Base-by-base conservation (phyloP, 2,888 invertebrate species). In the Morpho achilles region DNA sequence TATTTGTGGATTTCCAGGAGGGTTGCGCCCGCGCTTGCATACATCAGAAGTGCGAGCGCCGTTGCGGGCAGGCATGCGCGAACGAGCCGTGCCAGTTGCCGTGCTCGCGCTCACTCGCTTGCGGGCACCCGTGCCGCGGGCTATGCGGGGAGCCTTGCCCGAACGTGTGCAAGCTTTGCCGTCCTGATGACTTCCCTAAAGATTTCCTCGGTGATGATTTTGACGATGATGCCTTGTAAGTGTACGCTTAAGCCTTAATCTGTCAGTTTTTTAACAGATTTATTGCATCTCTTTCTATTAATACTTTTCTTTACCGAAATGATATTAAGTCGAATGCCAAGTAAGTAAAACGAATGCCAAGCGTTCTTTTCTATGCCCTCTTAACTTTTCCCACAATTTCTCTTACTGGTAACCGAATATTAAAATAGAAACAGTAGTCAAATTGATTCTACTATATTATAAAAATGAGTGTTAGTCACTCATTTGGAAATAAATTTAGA, bases 131-230 rank as follows among this genome's bases (percentile, higher is more conserved):
- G n/a, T 94, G 95, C 79, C 88, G 93, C 72, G 94, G 95, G 9
- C 89, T 94, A 53, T 95, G 95, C 81, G 94, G 94, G n/a, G 95
- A 95, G 76, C 87, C 87, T 8, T 95, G 95, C 76, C 94, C 94
- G 10, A 76, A 76, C 42, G 69, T 92, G 54, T 95, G 95, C 80
- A 77, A 86, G 39, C 51, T 73, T 10, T 95, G 95, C 80, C 69
- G 91, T 61, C 82, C 85, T n/a, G 90, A 89, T 7, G 68, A 80
- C 61, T 86, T 92, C 71, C 87, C 88, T 44, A 75, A 68, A 0
- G 84, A 79, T 69, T 82, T 87, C 71, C 70, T 82, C 46, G 85
- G 81, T 10, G 79, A 86, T 58, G 68, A 70, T 5, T 78, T 74
- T 61, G 92, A 92, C 7, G 86, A 87, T 2, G 87, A 91, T 65